Base-by-base conservation (phyloP, 2,797 vertebrate genomes). In the Cygnus olor region DNA sequence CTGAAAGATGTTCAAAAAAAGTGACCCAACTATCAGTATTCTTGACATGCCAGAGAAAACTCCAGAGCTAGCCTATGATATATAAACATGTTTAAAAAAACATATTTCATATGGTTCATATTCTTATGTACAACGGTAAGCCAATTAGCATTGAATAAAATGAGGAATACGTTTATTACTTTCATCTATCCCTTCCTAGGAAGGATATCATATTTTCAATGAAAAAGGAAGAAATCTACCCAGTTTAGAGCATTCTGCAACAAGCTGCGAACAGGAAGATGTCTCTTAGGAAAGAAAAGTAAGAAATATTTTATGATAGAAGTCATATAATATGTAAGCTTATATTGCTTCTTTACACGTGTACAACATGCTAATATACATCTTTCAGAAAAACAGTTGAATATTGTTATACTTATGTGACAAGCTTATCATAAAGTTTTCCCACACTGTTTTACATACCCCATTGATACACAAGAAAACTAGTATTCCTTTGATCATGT, bases 401-500 rank as follows among this genome's bases (percentile, higher is more conserved):
- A 6, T 25, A 49, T 56, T 40, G 7, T 34, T 73, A 12, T 57
- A 64, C 2, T 3, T 15, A 22, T 85, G 70, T n/a, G 63, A 65
- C 8, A 85, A 71, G 16, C 12, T 86, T 85, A 61, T 69, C 20
- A 69, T 53, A 91, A 78, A 68, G 25, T 61, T 82, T 95, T 92
- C 65, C 69, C 61, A 61, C 2, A 7, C 3, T 91, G 73, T 94
- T 94, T 89, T 90, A 65, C 42, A 87, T 74, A 85, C 64, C 34
- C 38, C 72, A 42, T 90, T 82, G 91, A 40, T 44, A 65, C 40
- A 85, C 53, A 85, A 53, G 73, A 64, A 80, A 45, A 18, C 38
- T 73, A 81, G 51, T 27, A 38, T 80, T 93, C 60, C 72, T 90
- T 95, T 95, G 80, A 84, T 88, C 60, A 53, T 9, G n/a, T 82